Evolutionary conservation across 1,140 invertebrate genomes (phyloP).

Genomic region (Pogonomyrmex barbatus): DNA sequence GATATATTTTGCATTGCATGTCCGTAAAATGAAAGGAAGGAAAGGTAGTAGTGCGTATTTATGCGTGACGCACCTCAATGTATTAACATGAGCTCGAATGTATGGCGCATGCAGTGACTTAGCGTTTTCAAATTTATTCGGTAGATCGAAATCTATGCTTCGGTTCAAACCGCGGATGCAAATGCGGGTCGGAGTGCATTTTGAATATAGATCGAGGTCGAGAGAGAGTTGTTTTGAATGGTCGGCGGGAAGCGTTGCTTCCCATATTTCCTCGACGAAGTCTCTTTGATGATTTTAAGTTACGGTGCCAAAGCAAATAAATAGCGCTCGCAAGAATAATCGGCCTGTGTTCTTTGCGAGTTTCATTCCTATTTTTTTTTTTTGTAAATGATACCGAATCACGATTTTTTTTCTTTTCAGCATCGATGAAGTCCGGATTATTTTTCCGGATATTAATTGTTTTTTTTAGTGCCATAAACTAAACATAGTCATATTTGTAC

Average conservation of each 20-base stretch:
- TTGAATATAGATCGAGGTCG: slow-evolving; percentile 79
- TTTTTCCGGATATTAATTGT: slow-evolving; percentile 51
- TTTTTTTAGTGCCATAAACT: slow-evolving; percentile 75
- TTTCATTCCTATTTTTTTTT: slow-evolving; percentile 29
- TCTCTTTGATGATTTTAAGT: slow-evolving; percentile 65
- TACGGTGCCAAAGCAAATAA: slow-evolving; percentile 74
- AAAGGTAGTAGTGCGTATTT: slow-evolving; percentile 1
- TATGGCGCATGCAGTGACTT: slow-evolving; percentile 55
- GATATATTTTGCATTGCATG: background rate
- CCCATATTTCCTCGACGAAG: slow-evolving; percentile 29
- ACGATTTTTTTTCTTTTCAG: slow-evolving; percentile 17
- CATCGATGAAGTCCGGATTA: slow-evolving; percentile 38
- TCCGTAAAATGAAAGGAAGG: background rate
- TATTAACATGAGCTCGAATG: slow-evolving; percentile 45
- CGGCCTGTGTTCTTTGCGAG: background rate
- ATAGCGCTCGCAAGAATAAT: slow-evolving; percentile 17
- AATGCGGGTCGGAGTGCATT: slow-evolving; percentile 73
- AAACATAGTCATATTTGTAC: slow-evolving; percentile 44
- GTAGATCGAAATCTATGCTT: slow-evolving; percentile 78
- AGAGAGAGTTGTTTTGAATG: slow-evolving; percentile 18
- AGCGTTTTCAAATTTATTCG: slow-evolving; percentile 80
- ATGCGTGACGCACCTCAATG: slow-evolving; percentile 38
- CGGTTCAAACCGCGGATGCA: slow-evolving; percentile 65
- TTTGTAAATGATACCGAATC: slow-evolving; percentile 10
- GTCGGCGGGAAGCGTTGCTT: slow-evolving; percentile 41